phyloP scores from a whole-genome alignment of 2,113 vertebrate genomes.

The Prochilodus magdalenae region DNA sequence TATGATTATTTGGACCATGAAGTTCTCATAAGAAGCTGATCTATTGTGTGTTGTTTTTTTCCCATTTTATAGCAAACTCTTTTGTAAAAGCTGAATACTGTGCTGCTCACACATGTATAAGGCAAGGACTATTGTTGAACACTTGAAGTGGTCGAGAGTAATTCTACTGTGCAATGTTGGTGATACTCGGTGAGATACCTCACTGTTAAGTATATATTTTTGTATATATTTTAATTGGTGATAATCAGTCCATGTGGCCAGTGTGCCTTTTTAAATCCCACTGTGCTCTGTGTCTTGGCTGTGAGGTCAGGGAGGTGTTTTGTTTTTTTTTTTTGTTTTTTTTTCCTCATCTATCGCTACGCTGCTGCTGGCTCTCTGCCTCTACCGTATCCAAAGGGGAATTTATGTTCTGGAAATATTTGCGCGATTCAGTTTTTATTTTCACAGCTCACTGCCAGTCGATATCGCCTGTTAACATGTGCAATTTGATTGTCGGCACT shows the following conservation, averaged over 20 bases:
- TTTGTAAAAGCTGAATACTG: slow-evolving; percentile 55
- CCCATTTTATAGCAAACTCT: slow-evolving; percentile 39
- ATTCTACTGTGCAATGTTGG: slow-evolving; percentile 73
- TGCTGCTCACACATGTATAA: slow-evolving; percentile 32
- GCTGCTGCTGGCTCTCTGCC: slow-evolving; percentile 75
- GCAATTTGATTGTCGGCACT: slow-evolving; percentile 1
- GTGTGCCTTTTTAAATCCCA: slow-evolving; percentile 70
- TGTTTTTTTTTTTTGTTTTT: too few species aligned
- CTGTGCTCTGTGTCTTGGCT: slow-evolving; percentile 57
- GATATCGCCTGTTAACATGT: neutral
- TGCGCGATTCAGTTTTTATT: neutral
- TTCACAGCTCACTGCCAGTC: slow-evolving; percentile 21
- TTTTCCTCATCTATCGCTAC: slow-evolving; percentile 67
- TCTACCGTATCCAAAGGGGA: slow-evolving; percentile 56
- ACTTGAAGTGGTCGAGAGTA: slow-evolving; percentile 42
- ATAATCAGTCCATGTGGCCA: slow-evolving; percentile 65
- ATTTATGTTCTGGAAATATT: slow-evolving; percentile 32
- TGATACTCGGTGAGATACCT: slow-evolving; percentile 63
- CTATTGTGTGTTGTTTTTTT: neutral
- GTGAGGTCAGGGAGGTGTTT: slow-evolving; percentile 44
- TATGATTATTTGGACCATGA: slow-evolving; percentile 9
- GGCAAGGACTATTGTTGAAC: slow-evolving; percentile 46
- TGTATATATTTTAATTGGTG: slow-evolving; percentile 67
- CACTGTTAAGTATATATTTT: slow-evolving; percentile 74
- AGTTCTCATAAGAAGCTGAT: slow-evolving; percentile 9